Evolutionary conservation across 2,888 invertebrate species (phyloP).

Genomic region (Pyralis farinalis): DNA sequence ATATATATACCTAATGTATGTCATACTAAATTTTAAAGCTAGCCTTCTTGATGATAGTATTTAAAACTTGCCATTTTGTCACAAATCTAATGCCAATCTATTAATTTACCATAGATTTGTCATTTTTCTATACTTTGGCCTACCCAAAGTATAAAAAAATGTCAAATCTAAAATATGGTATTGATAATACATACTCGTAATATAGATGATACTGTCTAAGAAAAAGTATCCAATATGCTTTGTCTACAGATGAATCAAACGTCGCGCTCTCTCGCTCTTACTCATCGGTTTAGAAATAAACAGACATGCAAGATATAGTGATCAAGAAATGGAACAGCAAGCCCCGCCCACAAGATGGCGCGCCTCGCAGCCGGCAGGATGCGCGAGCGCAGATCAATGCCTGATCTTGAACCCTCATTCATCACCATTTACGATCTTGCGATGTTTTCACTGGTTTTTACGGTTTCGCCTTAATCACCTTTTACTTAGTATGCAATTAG

Average conservation of each 20-base stretch:
- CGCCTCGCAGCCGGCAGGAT: constrained; percentile 14
- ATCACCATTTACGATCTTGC: constrained; percentile 65
- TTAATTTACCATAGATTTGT: too few species aligned
- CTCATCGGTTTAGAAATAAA: constrained; percentile 30
- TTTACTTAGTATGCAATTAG: constrained; percentile 36
- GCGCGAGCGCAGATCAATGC: constrained; percentile 31
- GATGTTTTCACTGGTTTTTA: constrained; percentile 60
- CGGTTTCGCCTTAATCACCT: constrained; percentile 58
- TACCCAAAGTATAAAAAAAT: too few species aligned
- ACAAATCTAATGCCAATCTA: too few species aligned
- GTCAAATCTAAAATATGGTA: too few species aligned
- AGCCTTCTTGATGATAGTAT: too few species aligned
- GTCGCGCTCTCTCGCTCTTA: constrained; percentile 37
- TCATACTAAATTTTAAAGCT: too few species aligned
- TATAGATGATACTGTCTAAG: too few species aligned
- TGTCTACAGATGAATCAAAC: not conserved
- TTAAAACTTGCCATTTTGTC: too few species aligned
- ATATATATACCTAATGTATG: too few species aligned
- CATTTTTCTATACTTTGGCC: too few species aligned
- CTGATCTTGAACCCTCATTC: constrained; percentile 72
- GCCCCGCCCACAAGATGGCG: constrained; percentile 74
- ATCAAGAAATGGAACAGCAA: constrained; percentile 24
- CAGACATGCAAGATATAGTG: constrained; percentile 36
- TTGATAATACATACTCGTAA: not conserved
- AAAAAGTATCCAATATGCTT: not conserved